Evolutionary conservation across 2,797 vertebrate species (phyloP).

Genomic region (Muraenolepis orangiensis): DNA sequence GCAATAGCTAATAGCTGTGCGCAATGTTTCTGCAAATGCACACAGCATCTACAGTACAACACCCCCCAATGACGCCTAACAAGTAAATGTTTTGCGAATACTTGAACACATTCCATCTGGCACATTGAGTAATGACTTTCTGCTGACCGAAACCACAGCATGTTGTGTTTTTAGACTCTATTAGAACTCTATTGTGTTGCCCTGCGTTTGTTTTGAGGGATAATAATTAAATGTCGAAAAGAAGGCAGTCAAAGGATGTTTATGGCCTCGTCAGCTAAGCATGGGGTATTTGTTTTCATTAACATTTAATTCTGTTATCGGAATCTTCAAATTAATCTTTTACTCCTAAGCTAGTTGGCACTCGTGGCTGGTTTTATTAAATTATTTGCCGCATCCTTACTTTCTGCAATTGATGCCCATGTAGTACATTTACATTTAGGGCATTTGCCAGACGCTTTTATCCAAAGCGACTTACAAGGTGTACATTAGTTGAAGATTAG

Average conservation of each 20-base stretch:
- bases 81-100: not conserved
- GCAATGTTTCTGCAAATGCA: not conserved
- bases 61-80: not conserved
- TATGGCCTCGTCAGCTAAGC: not conserved
- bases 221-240: not conserved
- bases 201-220: not conserved
- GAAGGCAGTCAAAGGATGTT: not conserved
- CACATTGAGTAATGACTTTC: not conserved
- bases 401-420: no score
- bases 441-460: no score
- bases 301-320: not conserved
- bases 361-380: no score
- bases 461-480: no score
- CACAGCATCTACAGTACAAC: not conserved
- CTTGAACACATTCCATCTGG: not conserved
- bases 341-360: no score
- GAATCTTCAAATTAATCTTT: not conserved
- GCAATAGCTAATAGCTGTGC: not conserved
- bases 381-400: no score
- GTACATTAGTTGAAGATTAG: no score
- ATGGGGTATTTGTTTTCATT: not conserved
- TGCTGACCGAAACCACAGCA: not conserved
- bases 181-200: not conserved
- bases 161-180: not conserved
- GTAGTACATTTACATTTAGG: no score